Base-by-base conservation (phyloP, 2,888 invertebrate species). In the Hyposoter didymator region DNA sequence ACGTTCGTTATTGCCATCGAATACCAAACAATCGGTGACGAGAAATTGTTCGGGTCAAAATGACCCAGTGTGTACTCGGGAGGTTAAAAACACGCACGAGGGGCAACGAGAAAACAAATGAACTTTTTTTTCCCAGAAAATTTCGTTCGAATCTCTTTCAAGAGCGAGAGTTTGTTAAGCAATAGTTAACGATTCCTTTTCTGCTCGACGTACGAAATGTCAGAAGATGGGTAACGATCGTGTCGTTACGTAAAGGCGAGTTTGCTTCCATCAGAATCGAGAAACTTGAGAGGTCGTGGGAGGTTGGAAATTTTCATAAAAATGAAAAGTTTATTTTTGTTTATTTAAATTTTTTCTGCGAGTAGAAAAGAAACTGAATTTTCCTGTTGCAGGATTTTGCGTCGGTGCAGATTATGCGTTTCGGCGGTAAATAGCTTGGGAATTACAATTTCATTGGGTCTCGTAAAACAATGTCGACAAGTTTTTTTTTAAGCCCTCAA, bases 401-500 rank as follows among this genome's bases (percentile, higher is more conserved):
- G 32, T 32, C 7, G 3, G 32, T 52, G 32, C n/a, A n/a, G n/a
- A 52, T 73, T 39, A 55, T 66, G 43, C 19, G 10, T 55, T 78
- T 59, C 28, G 47, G 55, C n/a, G n/a, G 55, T 62, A 39, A 82
- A 72, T 76, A 45, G 66, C 47, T 66, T 82, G 82, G 64, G 84
- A 84, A 76, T 55, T 19, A n/a, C 19, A 70, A 45, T 72, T 75
- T 64, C 17, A 19, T 67, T 66, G 85, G 39, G 39, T 64, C 73
- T 66, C 55, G 64, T 67, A 69, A 70, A 78, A 84, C 70, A 84
- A 75, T 78, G 55, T 67, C 49, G 64, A 62, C 14, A 76, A 52
- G 43, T 22, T 64, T 49, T 64, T 22, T 64, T 14, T 52, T 10
- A 39, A 73, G 39, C 32, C 39, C 62, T 64, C 14, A 28, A 28